Evolutionary conservation across 2,113 vertebrate genomes (phyloP), one percentile per base, ranked within the genome.

Genomic region (Charadrius vociferus): DNA sequence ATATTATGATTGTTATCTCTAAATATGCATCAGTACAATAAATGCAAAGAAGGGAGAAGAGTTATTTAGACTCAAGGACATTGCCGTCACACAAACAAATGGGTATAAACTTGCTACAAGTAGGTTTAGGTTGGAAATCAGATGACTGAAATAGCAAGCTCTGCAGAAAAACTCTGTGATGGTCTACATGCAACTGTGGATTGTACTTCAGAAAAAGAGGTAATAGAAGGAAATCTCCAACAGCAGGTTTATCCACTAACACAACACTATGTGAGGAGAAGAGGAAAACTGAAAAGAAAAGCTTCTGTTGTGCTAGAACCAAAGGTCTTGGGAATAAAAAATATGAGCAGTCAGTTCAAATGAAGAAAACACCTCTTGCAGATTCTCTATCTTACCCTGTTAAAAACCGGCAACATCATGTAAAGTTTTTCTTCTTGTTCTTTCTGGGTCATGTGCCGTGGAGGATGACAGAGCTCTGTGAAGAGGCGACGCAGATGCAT

Each of bases 381-480:
- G 58, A 29, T 19, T 13, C 36, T 37, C 39, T 2, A 4, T 91
- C 99, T 98, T 91, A 99, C 99, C 98, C 99, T 98, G 98, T 99
- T 99, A 92, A 99, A 99, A 47, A 99, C 99, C 0, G 99, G 99
- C 87, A 99, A 96, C 99, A 99, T 99, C 99, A 99, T 99, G 97
- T 99, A 99, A 61, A 99, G 99, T 80, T 99, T 99, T 96, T 99
- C 99, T 91, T 99, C 99, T 97, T 99, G 99, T 94, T 99, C 99
- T 95, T 99, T 99, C 98, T 99, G 99, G 50, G 99, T 99, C 99
- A 99, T 99, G 97, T 99, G 99, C 47, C 99, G 98, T 18, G 99
- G 99, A 55, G 99, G 99, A 73, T 99, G 99, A 94, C 99, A 99
- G 72, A 99, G 98, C 92, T 99, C 99, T 0, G 99, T 99, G 98